Evolutionary conservation across 2,113 vertebrate genomes (phyloP).

Genomic region (Opisthocomus hoazin): DNA sequence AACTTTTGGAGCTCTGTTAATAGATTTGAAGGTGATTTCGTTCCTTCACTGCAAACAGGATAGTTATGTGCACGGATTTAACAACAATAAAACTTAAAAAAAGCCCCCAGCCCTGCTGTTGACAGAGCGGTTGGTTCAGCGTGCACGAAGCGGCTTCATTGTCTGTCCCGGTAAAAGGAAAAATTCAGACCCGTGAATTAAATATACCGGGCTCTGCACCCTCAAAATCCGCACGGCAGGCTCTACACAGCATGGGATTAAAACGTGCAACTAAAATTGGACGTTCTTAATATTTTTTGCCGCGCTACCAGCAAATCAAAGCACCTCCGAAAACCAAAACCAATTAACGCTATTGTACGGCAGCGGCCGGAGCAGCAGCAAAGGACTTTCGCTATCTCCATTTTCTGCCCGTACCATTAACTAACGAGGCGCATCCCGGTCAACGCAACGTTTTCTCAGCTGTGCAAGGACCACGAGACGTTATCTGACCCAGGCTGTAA

Average conservation of each 20-base stretch:
- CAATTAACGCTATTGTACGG: not conserved
- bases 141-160: not conserved
- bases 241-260: not conserved
- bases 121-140: not conserved
- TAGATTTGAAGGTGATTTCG: not conserved
- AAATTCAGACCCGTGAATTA: not conserved
- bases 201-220: not conserved
- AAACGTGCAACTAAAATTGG: not conserved
- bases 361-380: not conserved
- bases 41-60: not conserved
- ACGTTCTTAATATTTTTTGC: not conserved
- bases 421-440: not conserved
- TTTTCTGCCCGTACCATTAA: not conserved
- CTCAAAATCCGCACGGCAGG: not conserved
- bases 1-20: not conserved
- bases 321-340: not conserved
- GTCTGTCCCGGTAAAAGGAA: not conserved
- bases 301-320: not conserved
- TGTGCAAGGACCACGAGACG: not conserved
- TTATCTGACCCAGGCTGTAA: not conserved
- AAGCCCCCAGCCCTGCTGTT: not conserved
- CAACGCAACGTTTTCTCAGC: conserved; percentile 1
- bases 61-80: not conserved
- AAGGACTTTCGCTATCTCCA: not conserved
- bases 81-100: not conserved